phyloP scores from a whole-genome alignment of 2,888 invertebrate genomes.

The Oscheius sp. region DNA sequence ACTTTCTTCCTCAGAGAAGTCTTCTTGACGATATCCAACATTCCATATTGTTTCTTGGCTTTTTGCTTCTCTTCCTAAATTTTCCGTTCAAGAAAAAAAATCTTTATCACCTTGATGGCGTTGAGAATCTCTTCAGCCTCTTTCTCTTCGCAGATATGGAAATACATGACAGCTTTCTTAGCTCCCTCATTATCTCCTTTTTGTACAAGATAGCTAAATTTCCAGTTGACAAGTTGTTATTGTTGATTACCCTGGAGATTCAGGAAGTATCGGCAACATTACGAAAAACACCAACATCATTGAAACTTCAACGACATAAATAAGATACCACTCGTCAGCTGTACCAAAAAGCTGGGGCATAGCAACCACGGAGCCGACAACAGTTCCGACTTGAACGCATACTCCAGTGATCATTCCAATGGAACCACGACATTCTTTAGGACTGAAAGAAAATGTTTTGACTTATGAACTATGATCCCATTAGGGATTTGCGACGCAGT shows the following conservation, averaged over 20 bases:
- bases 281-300: conserved; percentile 49
- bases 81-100: not conserved
- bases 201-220: conserved; percentile 44
- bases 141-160: conserved; percentile 46
- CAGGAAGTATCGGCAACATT: conserved; percentile 54
- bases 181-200: conserved; percentile 46
- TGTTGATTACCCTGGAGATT: conserved; percentile 54
- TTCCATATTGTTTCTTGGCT: conserved; percentile 46
- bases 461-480: not conserved
- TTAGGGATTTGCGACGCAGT: not conserved
- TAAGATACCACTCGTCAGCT: conserved; percentile 57
- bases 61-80: conserved; percentile 46
- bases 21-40: conserved; percentile 48
- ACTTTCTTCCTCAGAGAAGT: conserved; percentile 48
- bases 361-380: conserved; percentile 62
- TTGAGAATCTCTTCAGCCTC: conserved; percentile 41
- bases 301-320: conserved; percentile 60
- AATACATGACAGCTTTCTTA: conserved; percentile 52
- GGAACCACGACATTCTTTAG: conserved; percentile 62
- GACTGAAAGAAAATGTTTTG: conserved; percentile 49
- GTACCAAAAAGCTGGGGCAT: conserved; percentile 67
- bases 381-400: conserved; percentile 62
- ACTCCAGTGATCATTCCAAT: conserved; percentile 68
- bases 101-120: conserved; percentile 38
- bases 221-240: not conserved